Evolutionary conservation across 2,797 vertebrate genomes (phyloP).

Genomic region (Pteropus rufus): DNA sequence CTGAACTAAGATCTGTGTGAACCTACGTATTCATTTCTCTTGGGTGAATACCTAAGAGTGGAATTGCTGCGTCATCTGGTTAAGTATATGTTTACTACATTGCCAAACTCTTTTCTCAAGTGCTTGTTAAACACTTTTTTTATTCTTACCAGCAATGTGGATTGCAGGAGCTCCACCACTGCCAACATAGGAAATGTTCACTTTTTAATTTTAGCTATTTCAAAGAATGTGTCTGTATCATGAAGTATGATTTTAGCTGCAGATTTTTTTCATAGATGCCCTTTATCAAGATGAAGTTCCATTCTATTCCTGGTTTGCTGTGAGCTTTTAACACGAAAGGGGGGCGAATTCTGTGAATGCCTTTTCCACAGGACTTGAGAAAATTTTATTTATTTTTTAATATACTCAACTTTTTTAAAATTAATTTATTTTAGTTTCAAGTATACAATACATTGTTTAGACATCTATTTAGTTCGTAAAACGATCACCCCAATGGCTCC

Average conservation of each 20-base stretch:
- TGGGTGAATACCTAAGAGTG: background rate
- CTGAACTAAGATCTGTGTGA: background rate
- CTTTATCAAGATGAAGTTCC: background rate
- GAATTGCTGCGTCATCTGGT: background rate
- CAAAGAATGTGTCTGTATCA: background rate
- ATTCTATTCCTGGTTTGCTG: background rate
- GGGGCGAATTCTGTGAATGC: background rate
- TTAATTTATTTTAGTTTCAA: too few species aligned
- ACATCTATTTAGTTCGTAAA: too few species aligned
- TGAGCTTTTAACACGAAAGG: background rate
- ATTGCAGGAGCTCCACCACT: background rate
- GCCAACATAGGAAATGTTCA: background rate
- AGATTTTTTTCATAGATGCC: background rate
- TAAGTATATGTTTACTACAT: background rate
- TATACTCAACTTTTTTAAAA: background rate
- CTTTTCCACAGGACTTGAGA: background rate
- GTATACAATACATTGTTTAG: too few species aligned
- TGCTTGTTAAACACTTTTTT: background rate
- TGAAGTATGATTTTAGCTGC: background rate
- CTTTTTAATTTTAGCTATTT: conserved; percentile 18
- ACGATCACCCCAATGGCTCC: too few species aligned
- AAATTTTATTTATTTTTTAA: conserved; percentile 1
- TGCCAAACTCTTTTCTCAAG: background rate
- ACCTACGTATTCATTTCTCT: background rate
- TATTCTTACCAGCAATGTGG: background rate